Percentiles rank a stretch among this genome's conserved stretches.
phyloP scores from a whole-genome alignment of 37 sponge, comb jelly and placozoan genomes.

The Bolinopsis microptera region DNA sequence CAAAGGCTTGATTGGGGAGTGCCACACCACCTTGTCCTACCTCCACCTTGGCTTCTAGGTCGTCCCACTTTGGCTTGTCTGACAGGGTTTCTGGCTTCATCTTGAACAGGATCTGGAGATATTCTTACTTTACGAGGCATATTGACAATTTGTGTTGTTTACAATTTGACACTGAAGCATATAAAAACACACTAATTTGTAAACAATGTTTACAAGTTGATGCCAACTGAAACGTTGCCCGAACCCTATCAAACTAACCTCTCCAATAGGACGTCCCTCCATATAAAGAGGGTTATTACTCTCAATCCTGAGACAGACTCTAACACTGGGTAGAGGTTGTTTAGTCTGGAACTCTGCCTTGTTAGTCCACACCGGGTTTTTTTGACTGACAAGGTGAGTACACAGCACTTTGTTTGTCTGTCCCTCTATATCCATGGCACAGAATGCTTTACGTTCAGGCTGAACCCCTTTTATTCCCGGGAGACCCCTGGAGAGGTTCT shows the following conservation, averaged over 20 bases:
- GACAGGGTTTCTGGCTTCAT: conserved; percentile 45
- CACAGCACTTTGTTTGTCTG: conserved; percentile 41
- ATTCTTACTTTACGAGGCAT: no score
- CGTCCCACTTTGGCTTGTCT: conserved; percentile 21
- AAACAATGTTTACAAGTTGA: no score
- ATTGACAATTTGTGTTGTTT: no score
- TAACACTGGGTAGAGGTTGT: background rate
- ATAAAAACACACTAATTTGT: no score
- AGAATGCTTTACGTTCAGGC: conserved; percentile 8
- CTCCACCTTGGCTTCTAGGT: background rate
- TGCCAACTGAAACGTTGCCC: no score
- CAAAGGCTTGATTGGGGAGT: background rate
- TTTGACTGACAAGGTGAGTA: background rate
- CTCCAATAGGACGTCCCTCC: conserved; percentile 9
- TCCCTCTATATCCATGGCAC: conserved; percentile 31
- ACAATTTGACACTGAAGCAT: no score
- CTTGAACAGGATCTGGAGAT: background rate
- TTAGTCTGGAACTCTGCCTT: conserved; percentile 54
- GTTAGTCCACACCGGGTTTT: conserved; percentile 6
- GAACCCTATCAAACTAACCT: no score
- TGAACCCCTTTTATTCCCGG: background rate
- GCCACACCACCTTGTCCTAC: background rate
- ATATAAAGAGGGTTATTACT: background rate
- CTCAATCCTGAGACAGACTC: background rate
- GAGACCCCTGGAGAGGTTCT: background rate